A percentile compares a stretch with the other conserved stretches of the same genome.
Evolutionary conservation across 2,797 vertebrate genomes (phyloP).

Genomic region (Vespertilio murinus): DNA sequence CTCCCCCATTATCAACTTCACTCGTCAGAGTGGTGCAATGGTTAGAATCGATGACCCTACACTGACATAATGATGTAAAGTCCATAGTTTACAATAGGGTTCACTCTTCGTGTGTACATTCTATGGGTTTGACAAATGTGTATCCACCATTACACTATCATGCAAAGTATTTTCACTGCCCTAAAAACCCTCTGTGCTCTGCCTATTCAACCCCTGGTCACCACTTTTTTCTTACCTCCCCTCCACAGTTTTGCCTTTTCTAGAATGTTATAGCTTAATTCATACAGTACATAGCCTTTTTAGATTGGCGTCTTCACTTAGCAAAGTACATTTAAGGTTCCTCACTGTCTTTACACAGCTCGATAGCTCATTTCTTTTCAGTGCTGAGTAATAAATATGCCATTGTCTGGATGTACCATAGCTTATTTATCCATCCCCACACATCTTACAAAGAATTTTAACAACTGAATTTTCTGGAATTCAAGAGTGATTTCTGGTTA

Average conservation of each 20-base stretch:
- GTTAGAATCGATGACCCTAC: background rate
- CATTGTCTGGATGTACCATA: background rate
- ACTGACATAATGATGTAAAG: too few species aligned
- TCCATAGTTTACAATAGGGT: background rate
- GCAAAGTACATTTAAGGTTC: background rate
- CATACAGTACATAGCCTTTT: background rate
- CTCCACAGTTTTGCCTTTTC: background rate
- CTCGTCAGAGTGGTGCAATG: background rate
- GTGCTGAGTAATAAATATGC: background rate
- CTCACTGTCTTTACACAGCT: background rate
- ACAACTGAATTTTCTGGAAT: background rate
- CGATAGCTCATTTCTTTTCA: background rate
- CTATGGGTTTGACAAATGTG: background rate
- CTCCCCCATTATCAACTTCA: too few species aligned
- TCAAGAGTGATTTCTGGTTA: background rate
- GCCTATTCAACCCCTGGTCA: background rate
- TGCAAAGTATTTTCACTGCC: background rate
- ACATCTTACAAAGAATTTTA: constrained; percentile 1
- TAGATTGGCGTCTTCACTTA: background rate
- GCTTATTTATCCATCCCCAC: background rate
- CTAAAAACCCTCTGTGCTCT: background rate
- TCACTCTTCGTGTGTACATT: background rate
- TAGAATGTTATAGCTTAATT: background rate
- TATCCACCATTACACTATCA: background rate
- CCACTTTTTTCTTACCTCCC: background rate